Evolutionary conservation across 2,888 invertebrate species (phyloP), one percentile per base, ranked within the genome.

Genomic region (Uloborus plumipes): DNA sequence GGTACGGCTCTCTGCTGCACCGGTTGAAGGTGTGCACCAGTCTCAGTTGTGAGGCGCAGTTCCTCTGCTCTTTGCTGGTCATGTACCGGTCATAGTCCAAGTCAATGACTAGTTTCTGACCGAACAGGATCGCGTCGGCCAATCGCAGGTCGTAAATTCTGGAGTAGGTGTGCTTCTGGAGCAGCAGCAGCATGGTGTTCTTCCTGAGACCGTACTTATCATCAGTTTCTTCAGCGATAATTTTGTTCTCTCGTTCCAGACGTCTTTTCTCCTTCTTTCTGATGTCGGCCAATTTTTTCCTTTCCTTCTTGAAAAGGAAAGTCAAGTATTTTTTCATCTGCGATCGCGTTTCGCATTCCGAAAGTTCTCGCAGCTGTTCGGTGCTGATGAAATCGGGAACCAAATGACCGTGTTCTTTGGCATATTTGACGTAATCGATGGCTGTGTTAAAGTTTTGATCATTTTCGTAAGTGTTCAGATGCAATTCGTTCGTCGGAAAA

Each of bases 21-120:
- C 95, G 92, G 89, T 97, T 97, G 61, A 92, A 91, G 2, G 93
- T 91, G 90, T 95, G 94, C 49, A 92, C 88, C 14, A 92, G 87
- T 88, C 92, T 92, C 76, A 97, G 86, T 89, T 98, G 97, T 88
- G 93, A 94, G 0, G 94, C 94, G 86, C 94, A 93, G 89, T 94
- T 94, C 0, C 90, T 87, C 6, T 91, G 90, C 90, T 97, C 97
- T 64, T 91, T 89, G 16, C 87, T 87, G 0, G 90, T 92, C 97
- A 98, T 97, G 85, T 93, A 87, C 0, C 91, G 87, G 87, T 94
- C 94, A 90, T 94, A 97, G 51, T 94, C 93, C 88, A 95, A 94
- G 88, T 98, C 98, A 69, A 96, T 89, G 6, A 98, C 92, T 26
- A 97, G 85, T 87, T 93, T 92, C 86, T 94, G 93, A 0, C 94